A percentile compares a stretch with the other conserved stretches of the same genome.
phyloP scores from a whole-genome alignment of 2,888 invertebrate species.

The Laothoe populi region DNA sequence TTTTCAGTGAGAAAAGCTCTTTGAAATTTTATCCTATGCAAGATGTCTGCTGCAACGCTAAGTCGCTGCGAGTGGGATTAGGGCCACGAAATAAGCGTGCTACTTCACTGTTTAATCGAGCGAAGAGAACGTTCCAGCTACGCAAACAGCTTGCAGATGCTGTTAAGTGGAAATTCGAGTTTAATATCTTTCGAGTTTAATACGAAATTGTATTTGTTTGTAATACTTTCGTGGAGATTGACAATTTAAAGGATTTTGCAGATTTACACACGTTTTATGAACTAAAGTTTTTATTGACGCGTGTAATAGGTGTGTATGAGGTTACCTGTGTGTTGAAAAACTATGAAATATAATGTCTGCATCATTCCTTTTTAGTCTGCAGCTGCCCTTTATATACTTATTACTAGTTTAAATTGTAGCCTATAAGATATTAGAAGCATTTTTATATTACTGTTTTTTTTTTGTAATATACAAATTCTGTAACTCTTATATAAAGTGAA shows the following conservation, averaged over 20 bases:
- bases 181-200: neutral
- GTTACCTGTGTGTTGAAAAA: too few species aligned
- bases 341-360: too few species aligned
- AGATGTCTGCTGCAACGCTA: conserved; percentile 57
- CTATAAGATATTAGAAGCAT: too few species aligned
- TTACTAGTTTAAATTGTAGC: too few species aligned
- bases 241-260: neutral
- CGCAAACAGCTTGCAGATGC: neutral
- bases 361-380: too few species aligned
- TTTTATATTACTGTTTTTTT: too few species aligned
- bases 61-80: conserved; percentile 53
- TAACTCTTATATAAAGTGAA: too few species aligned
- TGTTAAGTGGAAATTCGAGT: conserved; percentile 33
- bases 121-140: conserved; percentile 23
- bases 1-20: conserved; percentile 54
- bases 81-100: conserved; percentile 55
- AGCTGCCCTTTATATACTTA: too few species aligned
- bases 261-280: too few species aligned
- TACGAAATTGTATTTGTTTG: neutral
- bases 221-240: neutral
- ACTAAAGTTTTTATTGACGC: too few species aligned
- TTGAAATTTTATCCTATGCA: conserved; percentile 64
- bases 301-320: too few species aligned
- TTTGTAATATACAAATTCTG: too few species aligned
- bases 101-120: conserved; percentile 33